Base-by-base conservation (phyloP, 2,113 vertebrate species). In the Scomber japonicus region DNA sequence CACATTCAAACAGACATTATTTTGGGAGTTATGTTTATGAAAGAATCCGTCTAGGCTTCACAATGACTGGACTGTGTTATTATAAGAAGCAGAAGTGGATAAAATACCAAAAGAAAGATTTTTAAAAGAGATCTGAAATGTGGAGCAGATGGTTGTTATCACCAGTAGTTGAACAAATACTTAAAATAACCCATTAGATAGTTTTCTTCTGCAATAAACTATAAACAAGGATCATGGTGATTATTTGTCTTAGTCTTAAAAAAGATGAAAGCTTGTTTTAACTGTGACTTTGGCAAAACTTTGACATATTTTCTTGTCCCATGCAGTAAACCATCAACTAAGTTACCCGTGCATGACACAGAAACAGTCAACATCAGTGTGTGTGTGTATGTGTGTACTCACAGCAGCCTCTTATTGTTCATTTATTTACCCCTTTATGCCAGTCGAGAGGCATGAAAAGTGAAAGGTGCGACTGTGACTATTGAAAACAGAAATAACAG, bases 341-440 rank as follows among this genome's bases (percentile, higher is more conserved):
- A n/a, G 17, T 66, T 27, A 35, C 60, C 14, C 35, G 8, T 15
- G 14, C 53, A 17, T 49, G 27, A 40, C 31, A 71, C 17, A 71
- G 15, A 60, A 48, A 64, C 51, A 66, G 4, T 21, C 3, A n/a
- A 60, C 11, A 49, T 35, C 44, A 31, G n/a, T 13, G 60, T 46
- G 31, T 50, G 21, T 21, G 21, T 21, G 56, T 54, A 4, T 40
- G 35, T 40, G 35, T 40, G 35, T 17, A 2, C 5, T 44, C 0
- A 10, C 35, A 62, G 21, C 27, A 51, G 51, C 14, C 5, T 21
- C 11, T 27, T 45, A 78, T 80, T 73, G 51, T 91, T 76, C 7
- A 0, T 65, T 45, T 85, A 69, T 87, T 87, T 86, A 71, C 11
- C 14, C 69, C 69, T 54, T 27, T 21, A 51, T 51, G 15, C 44